phyloP scores from a whole-genome alignment of 2,888 invertebrate species.

The Himalopsyche anomala region DNA sequence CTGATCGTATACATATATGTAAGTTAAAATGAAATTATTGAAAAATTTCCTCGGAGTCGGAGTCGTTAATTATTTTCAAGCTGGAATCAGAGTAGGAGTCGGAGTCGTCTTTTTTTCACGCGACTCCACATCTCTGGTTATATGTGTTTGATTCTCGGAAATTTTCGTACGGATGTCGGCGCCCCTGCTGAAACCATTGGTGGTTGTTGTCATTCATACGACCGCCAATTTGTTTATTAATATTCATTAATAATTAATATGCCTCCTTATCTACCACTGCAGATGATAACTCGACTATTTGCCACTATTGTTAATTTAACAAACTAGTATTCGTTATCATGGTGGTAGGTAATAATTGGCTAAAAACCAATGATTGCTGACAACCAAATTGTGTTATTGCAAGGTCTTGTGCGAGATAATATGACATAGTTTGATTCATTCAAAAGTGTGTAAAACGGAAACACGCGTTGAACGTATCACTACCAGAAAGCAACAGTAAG shows the following conservation, averaged over 20 bases:
- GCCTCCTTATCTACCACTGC: neutral
- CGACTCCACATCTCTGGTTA: too few relatives aligned
- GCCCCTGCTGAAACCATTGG: neutral
- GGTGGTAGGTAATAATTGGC: neutral
- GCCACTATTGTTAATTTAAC: neutral
- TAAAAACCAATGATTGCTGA: neutral
- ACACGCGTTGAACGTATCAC: neutral
- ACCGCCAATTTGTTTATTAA: neutral
- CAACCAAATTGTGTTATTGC: neutral
- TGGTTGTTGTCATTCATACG: neutral
- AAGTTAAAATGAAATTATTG: too few relatives aligned
- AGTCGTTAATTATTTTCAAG: too few relatives aligned
- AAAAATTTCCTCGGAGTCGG: too few relatives aligned
- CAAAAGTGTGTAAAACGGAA: neutral
- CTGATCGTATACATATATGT: too few relatives aligned
- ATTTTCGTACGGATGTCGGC: neutral
- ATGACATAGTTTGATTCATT: neutral
- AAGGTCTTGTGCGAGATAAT: neutral
- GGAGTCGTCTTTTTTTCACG: too few relatives aligned
- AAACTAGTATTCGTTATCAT: neutral
- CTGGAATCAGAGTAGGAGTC: too few relatives aligned
- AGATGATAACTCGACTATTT: neutral
- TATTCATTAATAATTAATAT: slow-evolving; percentile 30
- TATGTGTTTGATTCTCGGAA: too few relatives aligned
- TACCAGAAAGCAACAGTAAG: too few relatives aligned